Percentiles rank a stretch among this genome's conserved stretches.
Evolutionary conservation across 2,113 vertebrate species (phyloP).

Genomic region (Alaudala cheleensis): DNA sequence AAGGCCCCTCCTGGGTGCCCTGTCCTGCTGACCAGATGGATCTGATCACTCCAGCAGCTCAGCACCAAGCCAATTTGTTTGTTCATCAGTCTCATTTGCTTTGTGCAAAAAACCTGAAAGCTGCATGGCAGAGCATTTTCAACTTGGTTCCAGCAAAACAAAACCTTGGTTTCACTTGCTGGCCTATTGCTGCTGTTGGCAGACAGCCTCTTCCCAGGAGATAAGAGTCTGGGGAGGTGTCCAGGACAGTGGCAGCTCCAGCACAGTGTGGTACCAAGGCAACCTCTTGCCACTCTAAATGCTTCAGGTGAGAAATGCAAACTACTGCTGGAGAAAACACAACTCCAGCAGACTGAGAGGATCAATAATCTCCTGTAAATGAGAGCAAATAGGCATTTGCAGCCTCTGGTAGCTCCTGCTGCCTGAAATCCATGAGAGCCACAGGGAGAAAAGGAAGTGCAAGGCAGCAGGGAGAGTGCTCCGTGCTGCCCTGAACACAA

Average conservation of each 20-base stretch:
- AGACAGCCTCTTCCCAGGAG: neutral
- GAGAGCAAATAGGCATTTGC: fast-evolving
- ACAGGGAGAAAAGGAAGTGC: neutral
- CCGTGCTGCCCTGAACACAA: fast-evolving
- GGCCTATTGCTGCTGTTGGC: neutral
- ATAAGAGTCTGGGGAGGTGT: neutral
- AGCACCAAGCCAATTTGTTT: neutral
- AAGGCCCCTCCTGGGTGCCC: neutral
- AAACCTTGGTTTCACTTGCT: neutral
- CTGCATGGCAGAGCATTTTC: neutral
- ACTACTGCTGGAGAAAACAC: neutral
- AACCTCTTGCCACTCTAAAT: neutral
- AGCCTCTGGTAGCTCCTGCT: neutral
- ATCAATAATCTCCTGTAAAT: neutral
- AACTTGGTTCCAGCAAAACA: neutral
- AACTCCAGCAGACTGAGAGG: neutral
- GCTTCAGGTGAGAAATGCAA: neutral
- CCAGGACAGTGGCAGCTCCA: neutral
- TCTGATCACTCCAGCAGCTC: neutral
- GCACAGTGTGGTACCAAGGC: neutral
- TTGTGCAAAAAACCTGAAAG: neutral
- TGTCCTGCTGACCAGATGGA: neutral
- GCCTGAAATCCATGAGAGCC: neutral
- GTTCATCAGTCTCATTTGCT: neutral
- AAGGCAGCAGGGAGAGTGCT: neutral